Evolutionary conservation across 1,140 invertebrate genomes (phyloP), one percentile per base, ranked within the genome.

Genomic region (Whitmania pigra): DNA sequence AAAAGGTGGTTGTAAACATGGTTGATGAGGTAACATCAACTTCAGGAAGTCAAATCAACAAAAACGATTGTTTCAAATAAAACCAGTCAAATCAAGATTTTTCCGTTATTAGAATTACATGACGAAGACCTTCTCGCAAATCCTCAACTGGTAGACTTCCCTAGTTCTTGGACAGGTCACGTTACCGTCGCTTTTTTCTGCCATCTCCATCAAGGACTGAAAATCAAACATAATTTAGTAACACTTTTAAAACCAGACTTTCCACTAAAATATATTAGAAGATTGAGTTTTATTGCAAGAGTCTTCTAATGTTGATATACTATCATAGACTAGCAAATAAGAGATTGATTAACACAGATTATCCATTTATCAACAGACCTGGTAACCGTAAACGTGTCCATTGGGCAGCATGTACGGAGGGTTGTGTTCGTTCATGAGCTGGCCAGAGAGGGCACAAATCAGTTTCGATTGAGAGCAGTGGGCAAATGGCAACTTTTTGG

Each of bases 321-420:
- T 3, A 57, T 57, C 9, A 20, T 9, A 57, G 55, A 57, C 55
- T 3, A 57, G 2, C 20, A 57, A 57, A 57, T 57, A 57, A 9
- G 20, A n/a, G 20, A 57, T 36, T 6, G 31, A 36, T 2, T 6
- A 36, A 6, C 31, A 6, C 31, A 6, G 31, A 36, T 6, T 6
- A 6, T 3, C 43, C 11, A 15, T 49, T 13, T 1, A 13, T 11
- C 2, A 40, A 78, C 79, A 84, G 82, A 92, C 92, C 86, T 91
- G 87, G 83, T 92, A 90, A n/a, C 95, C 94, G 83, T 97, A 97
- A 68, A 97, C 92, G 83, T 93, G 90, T 71, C 94, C 94, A 85
- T 98, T 98, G 55, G 96, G 95, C 81, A 98, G 86, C 88, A 96
- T 94, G 88, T 98, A 91, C 0, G 96, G 95, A 75, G 90, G 91